Conservation (phyloP, 2,797 vertebrate genomes). For the Pogonophryne albipinna region DNA sequence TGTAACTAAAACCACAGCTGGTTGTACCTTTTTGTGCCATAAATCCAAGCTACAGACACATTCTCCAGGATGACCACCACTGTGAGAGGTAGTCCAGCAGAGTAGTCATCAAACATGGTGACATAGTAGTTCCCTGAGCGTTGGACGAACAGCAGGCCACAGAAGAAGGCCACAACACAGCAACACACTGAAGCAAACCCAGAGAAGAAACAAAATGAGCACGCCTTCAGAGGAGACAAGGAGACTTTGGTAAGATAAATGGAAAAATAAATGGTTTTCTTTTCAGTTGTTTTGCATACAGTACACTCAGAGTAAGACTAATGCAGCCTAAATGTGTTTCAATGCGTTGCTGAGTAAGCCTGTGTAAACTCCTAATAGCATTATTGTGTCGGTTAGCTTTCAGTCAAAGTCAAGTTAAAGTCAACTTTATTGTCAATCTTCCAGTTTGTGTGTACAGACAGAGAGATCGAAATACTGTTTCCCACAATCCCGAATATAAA, state of each 20-base stretch:
- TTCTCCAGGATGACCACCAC: constrained; percentile 96
- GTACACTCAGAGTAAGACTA: constrained; percentile 15
- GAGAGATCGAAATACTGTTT: too few species aligned
- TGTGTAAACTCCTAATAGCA: constrained; percentile 13
- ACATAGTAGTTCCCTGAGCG: constrained; percentile 97
- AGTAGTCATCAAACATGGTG: constrained; percentile 97
- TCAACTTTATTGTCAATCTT: too few species aligned
- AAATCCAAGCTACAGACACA: constrained; percentile 94
- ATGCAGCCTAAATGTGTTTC: constrained; percentile 43
- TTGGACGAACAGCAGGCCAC: constrained; percentile 95
- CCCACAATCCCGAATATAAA: too few species aligned
- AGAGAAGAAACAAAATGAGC: not conserved
- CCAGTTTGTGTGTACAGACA: too few species aligned
- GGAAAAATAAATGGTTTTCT: not conserved
- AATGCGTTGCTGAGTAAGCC: constrained; percentile 40
- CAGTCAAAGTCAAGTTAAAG: too few species aligned
- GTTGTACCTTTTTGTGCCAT: constrained; percentile 90
- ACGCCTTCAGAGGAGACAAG: constrained; percentile 1
- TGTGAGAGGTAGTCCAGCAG: constrained; percentile 93
- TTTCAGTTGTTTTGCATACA: constrained; percentile 34
- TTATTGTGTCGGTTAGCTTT: not conserved
- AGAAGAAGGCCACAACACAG: constrained; percentile 93
- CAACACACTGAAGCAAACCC: constrained; percentile 86
- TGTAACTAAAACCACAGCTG: not conserved
- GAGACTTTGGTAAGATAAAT: not conserved